Percentiles rank a stretch among this genome's conserved stretches.
phyloP scores from a whole-genome alignment of 2,888 invertebrate genomes.

The Watsonalla cultraria region DNA sequence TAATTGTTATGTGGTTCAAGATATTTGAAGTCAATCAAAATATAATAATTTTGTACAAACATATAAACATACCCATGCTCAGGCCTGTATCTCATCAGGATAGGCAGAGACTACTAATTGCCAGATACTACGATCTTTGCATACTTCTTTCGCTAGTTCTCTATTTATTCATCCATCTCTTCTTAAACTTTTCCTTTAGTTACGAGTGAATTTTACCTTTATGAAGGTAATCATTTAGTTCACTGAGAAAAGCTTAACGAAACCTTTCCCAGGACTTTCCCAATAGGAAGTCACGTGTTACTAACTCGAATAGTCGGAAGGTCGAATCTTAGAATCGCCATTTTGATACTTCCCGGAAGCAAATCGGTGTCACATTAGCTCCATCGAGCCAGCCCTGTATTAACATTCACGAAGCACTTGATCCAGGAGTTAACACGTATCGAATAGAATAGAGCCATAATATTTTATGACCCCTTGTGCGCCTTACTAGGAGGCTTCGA shows the following conservation, averaged over 20 bases:
- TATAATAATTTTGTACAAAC: too few relatives aligned
- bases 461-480: slow-evolving; percentile 77
- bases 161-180: too few relatives aligned
- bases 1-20: too few relatives aligned
- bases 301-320: slow-evolving; percentile 11
- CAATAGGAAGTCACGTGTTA: neutral
- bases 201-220: too few relatives aligned
- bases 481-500: slow-evolving; percentile 64
- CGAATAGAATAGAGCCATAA: slow-evolving; percentile 76
- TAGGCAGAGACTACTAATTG: too few relatives aligned
- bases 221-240: too few relatives aligned
- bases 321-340: slow-evolving; percentile 40
- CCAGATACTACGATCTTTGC: too few relatives aligned
- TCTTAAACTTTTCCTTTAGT: too few relatives aligned
- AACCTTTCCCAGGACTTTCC: neutral
- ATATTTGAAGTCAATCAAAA: too few relatives aligned
- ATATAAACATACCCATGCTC: too few relatives aligned
- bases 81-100: too few relatives aligned
- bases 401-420: slow-evolving; percentile 71
- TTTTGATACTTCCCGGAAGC: slow-evolving; percentile 68
- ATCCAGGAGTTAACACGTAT: slow-evolving; percentile 74
- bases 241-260: neutral
- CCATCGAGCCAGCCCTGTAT: slow-evolving; percentile 56
- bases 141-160: too few relatives aligned
- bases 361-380: slow-evolving; percentile 57